A percentile compares a stretch with the other conserved stretches of the same genome.
These are phyloP conservation scores for Morelia viridis DNA, from an alignment of 2,797 vertebrate species.

Conservation along the genomic window DNA sequence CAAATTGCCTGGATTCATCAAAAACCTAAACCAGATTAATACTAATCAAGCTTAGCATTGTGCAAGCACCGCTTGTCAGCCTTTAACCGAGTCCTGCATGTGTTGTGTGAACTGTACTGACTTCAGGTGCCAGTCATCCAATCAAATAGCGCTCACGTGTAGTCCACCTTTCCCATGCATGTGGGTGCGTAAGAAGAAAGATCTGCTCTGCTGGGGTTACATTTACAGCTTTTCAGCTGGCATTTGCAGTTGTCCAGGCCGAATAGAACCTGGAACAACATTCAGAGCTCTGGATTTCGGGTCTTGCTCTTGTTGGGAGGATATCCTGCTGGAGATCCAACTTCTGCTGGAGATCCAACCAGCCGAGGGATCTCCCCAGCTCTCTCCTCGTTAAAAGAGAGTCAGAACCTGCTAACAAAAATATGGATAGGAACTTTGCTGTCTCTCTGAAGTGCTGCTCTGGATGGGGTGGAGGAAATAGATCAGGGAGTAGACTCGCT, in stretches of 20 bases:
- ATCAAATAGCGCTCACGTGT: background rate
- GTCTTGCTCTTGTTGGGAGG: background rate
- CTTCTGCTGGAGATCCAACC: background rate
- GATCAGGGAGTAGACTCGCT: background rate
- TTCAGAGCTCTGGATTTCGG: fast-evolving
- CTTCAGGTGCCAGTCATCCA: background rate
- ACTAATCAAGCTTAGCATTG: background rate
- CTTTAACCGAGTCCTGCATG: background rate
- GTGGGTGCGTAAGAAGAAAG: background rate
- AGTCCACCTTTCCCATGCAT: background rate
- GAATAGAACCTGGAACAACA: no score
- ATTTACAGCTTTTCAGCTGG: background rate
- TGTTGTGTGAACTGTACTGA: background rate
- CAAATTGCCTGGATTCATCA: background rate
- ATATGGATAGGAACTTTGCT: background rate
- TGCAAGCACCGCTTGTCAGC: background rate
- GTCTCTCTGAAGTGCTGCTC: background rate
- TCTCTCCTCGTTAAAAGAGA: background rate
- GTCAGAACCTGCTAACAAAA: fast-evolving
- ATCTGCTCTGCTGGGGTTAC: background rate
- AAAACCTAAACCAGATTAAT: background rate
- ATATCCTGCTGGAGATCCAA: background rate
- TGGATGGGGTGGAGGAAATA: no score
- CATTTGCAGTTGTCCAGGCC: background rate
- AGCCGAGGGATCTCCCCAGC: background rate